Evolutionary conservation across 1,140 invertebrate genomes (phyloP), one percentile per base, ranked within the genome.

Genomic region (Saccostrea echinata): DNA sequence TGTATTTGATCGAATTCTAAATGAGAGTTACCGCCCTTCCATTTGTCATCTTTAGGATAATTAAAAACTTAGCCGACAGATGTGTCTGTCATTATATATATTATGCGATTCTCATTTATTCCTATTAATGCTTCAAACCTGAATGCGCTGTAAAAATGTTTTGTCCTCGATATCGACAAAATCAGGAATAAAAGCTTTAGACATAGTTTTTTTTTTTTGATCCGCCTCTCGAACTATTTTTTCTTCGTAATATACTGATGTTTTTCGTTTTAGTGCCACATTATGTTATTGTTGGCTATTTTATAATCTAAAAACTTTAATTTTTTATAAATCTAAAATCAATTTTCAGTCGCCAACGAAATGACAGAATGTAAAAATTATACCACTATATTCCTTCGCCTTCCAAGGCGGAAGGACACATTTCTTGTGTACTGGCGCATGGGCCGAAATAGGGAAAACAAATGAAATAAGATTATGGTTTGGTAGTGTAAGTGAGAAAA

Each of bases 361-460:
- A 18, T 6, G 4, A 61, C 18, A 61, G 18, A n/a, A 61, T 21
- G 55, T 61, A 8, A 43, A 61, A 6, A 21, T 61, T 21, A 21
- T n/a, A 21, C 1, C 18, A 61, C n/a, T 61, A 76, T 76, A 30
- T 76, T 76, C 68, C 24, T 76, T 27, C 68, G 68, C 68, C 27
- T 3, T 21, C 21, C 18, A 12, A 76, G 27, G 68, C 68, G 68
- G 68, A 76, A 76, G 68, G 27, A 76, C 27, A 76, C 27, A 9
- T 68, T 24, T 11, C 68, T 30, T 33, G 68, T 76, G 30, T 27
- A 76, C 24, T 27, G 68, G 68, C 68, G 68, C 68, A 76, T 76
- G 68, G 68, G 68, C 27, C 68, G 68, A 76, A 76, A 76, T 76
- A 76, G 68, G 68, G 30, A 76, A 76, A 76, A 76, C 68, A 76